Base-by-base conservation (phyloP, 2,113 vertebrate genomes). In the Rhabdomys dilectus region DNA sequence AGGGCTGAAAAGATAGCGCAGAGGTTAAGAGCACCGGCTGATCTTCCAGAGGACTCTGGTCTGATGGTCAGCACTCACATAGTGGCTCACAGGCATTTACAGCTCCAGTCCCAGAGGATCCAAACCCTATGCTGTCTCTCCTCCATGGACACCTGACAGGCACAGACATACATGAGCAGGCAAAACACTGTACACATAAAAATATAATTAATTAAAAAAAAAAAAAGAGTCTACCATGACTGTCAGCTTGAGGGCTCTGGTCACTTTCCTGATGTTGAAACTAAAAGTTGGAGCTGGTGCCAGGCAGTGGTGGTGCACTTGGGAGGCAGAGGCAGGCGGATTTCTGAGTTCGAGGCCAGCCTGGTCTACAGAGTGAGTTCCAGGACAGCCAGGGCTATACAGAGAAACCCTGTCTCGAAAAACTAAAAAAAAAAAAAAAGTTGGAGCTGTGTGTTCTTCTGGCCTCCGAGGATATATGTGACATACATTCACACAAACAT, bases 221-320 rank as follows among this genome's bases (percentile, higher is more conserved):
- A 22, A 34, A 51, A 8, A 73, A 51, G 36, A 39, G 31, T 45
- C 60, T 95, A n/a, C 39, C 36, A 17, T 39, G 11, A 19, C 48
- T 31, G 53, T n/a, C 34, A 12, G 53, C 31, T 36, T 56, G 48
- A 15, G 62, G 58, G 36, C 19, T 29, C 56, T 60, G 60, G 78
- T 48, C 73, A 78, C 76, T 12, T 64, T 29, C 5, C 34, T 56
- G 26, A 39, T 75, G 8, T 13, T 70, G 39, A 70, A 29, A 17
- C 62, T 73, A 92, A 94, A 87, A 68, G 85, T n/a, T 91, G 8
- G 22, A 70, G 48, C 51, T 86, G 36, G n/a, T n/a, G n/a, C n/a
- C n/a, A n/a, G n/a, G n/a, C n/a, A n/a, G n/a, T n/a, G n/a, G n/a
- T n/a, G n/a, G n/a, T n/a, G n/a, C n/a, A n/a, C n/a, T n/a, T n/a